Base-by-base conservation (phyloP, 1,140 invertebrate genomes). In the Drosophila auraria region DNA sequence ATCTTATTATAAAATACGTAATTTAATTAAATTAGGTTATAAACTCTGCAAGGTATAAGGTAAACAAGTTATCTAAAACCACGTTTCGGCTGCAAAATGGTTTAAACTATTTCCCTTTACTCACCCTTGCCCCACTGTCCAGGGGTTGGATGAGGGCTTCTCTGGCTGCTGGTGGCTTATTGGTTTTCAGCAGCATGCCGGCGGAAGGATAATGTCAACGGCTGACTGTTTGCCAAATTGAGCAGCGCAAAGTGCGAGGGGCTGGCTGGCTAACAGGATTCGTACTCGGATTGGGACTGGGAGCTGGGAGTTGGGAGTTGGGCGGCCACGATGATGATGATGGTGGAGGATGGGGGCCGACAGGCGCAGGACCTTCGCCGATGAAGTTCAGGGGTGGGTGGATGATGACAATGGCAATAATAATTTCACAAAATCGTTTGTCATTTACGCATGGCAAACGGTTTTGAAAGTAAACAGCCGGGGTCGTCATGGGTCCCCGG, bases 391-490 rank as follows among this genome's bases (percentile, higher is more conserved):
- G 51, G 69, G 25, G 36, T 27, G 66, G 33, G 69, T 36, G 25
- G 77, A 82, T 83, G 70, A 86, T 89, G 78, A 90, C 86, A 89
- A 89, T 82, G 86, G 86, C 86, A 89, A 89, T 89, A 89, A 89
- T 89, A 89, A 89, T 89, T 89, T 89, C 74, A 83, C 86, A 89
- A 89, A 89, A 89, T 89, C 86, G 86, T 89, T 89, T 89, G 86
- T 89, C 86, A 89, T 89, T 89, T 89, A 89, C 86, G 86, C 86
- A 89, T 89, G 86, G 86, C 86, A 89, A 89, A 89, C 86, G 86
- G 86, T 89, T 89, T 90, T 89, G 86, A 89, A 89, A 89, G 86
- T 89, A 89, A 89, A 89, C 86, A 89, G 86, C 60, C 81, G 81
- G 73, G 77, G 77, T 87, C 83, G 86, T 76, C 84, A 89, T 83